Evolutionary conservation across 2,113 vertebrate species (phyloP), one percentile per base, ranked within the genome.

Genomic region (Monarcha castaneiventris): DNA sequence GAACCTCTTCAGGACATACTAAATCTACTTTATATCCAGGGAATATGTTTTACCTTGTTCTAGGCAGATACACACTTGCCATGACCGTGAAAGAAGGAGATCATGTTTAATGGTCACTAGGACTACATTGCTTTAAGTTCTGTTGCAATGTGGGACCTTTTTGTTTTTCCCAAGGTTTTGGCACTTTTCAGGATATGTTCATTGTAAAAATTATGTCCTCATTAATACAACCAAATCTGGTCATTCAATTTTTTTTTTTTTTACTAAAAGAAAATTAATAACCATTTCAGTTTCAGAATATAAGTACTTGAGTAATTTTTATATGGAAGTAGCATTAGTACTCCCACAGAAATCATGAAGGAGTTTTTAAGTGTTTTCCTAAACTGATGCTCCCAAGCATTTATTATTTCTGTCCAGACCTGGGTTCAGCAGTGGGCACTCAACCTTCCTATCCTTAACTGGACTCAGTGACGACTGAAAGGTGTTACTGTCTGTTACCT

Each of bases 181-280:
- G 8, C 46, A 33, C 30, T 59, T 87, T 64, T 63, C 16, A 44
- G 58, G 32, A 13, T 30, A 32, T 13, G 11, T 15, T 89, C 2
- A n/a, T 59, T 75, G 13, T 33, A 25, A 84, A 85, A 81, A 39
- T 11, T 30, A 63, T 32, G 21, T 67, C 25, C 6, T 82, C 7
- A 7, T 63, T 71, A 49, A 63, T 51, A 46, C 81, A 64, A 74
- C 4, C 6, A 32, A 37, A 44, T 71, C 54, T 19, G 17, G 6
- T 49, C 1, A 6, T 67, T 55, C 5, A 0, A 1, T 52, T 20
- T 13, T 68, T 27, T 15, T n/a, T n/a, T n/a, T n/a, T n/a, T n/a
- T 11, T 20, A 23, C 27, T 51, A 16, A 17, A 56, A 22, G 11
- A 4, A 80, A 67, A 44, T 66, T 0, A 69, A 44, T 41, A 62